phyloP scores from a whole-genome alignment of 2,888 invertebrate species.

The Dicyrtoma fusca region DNA sequence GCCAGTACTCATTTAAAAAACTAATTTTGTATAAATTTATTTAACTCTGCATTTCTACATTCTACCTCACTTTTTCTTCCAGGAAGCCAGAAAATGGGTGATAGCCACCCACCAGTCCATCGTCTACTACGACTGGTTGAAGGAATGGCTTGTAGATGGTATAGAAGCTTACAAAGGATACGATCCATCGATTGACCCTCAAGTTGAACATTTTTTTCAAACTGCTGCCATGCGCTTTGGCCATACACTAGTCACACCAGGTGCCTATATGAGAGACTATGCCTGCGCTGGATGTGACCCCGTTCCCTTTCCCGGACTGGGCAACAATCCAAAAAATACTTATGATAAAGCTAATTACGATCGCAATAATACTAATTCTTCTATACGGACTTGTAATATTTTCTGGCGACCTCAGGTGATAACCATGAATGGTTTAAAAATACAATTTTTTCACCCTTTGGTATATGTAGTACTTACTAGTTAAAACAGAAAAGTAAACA shows the following conservation, averaged over 20 bases:
- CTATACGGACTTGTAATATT: slow-evolving; percentile 64
- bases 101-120: slow-evolving; percentile 65
- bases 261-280: slow-evolving; percentile 63
- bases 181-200: slow-evolving; percentile 61
- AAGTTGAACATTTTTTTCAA: slow-evolving; percentile 68
- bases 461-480: too few species aligned
- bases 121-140: slow-evolving; percentile 63
- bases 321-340: background rate
- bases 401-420: slow-evolving; percentile 64
- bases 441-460: too few species aligned
- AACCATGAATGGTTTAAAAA: background rate
- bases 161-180: slow-evolving; percentile 58
- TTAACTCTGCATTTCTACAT: background rate
- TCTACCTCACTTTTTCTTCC: too few species aligned
- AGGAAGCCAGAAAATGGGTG: slow-evolving; percentile 65
- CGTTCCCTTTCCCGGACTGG: slow-evolving; percentile 50
- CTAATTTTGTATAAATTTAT: too few species aligned
- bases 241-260: slow-evolving; percentile 65
- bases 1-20: too few species aligned
- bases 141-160: slow-evolving; percentile 60
- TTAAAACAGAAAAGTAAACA: too few species aligned
- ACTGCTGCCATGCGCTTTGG: slow-evolving; percentile 68
- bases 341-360: slow-evolving; percentile 8
- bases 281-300: slow-evolving; percentile 60
- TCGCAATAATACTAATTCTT: slow-evolving; percentile 10